These are phyloP conservation scores for Dicrurus megarhynchus DNA, from an alignment of 2,113 vertebrate species.

Conservation along the genomic window DNA sequence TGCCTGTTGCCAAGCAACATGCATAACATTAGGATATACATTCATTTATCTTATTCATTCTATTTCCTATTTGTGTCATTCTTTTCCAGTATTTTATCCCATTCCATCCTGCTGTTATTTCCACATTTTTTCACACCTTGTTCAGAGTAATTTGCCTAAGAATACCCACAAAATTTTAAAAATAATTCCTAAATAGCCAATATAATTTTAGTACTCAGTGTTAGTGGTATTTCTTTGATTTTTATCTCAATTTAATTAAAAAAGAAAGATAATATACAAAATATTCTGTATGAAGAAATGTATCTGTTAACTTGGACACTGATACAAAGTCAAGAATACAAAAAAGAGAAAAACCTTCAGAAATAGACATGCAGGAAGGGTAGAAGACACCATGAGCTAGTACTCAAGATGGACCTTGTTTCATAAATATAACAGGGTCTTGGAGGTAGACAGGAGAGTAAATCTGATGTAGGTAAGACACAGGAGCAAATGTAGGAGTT, in stretches of 20 bases:
- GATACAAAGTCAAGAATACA: background rate
- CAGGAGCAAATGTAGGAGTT: background rate
- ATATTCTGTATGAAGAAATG: background rate
- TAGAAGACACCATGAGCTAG: background rate
- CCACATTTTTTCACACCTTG: background rate
- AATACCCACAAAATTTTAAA: background rate
- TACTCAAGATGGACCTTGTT: background rate
- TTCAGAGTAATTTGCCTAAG: background rate
- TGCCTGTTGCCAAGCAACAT: conserved; percentile 70
- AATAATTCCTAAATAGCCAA: background rate
- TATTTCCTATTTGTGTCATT: conserved; percentile 23
- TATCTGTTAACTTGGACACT: background rate
- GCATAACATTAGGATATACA: conserved; percentile 54
- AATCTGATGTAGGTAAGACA: background rate
- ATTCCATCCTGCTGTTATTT: conserved; percentile 3
- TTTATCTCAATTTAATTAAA: background rate
- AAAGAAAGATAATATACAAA: background rate
- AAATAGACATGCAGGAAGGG: background rate
- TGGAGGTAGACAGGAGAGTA: background rate
- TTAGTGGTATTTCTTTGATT: background rate
- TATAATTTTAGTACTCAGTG: background rate
- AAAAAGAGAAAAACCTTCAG: background rate
- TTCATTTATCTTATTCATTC: conserved; percentile 29
- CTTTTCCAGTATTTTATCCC: conserved; percentile 1
- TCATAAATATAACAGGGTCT: background rate